Evolutionary conservation across 2,888 invertebrate species (phyloP), one percentile per base, ranked within the genome.

Genomic region (Rhimphoctona megacephalus): DNA sequence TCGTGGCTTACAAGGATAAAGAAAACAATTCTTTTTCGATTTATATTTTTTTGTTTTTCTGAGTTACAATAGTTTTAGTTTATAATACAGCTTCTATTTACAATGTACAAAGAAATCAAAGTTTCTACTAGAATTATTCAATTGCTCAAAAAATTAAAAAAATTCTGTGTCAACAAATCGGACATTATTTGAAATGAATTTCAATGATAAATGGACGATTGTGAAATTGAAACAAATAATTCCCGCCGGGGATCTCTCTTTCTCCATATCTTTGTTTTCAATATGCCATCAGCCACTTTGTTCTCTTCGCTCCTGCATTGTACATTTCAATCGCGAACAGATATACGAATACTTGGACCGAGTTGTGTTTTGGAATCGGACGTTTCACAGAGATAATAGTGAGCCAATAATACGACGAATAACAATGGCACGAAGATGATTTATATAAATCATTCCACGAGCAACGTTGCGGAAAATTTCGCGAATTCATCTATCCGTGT

Each of bases 401-500:
- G 30, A 61, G 30, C 11, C 57, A 57, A 57, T 57, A 57, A 61
- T 30, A 6, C 61, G 6, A 6, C 17, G 61, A 61, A 30, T 61
- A 17, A 61, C 61, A 61, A 61, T 61, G 69, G 22, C 25, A 69
- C 22, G 17, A 25, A 14, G 69, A 46, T 39, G 25, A 69, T 69
- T 69, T 8, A 69, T 43, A 22, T 22, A 46, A 69, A 46, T 43
- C 43, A 25, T 46, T 25, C 25, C 1, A 25, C 17, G 17, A 69
- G 46, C 39, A 43, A 69, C 25, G 17, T 22, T 46, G 46, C 7
- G 14, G 14, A 46, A 69, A 69, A 69, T 69, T 46, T 69, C 6
- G 46, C n/a, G 46, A 46, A 61, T 43, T 46, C 66, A 67, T 39
- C 36, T 11, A 67, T 67, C 30, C 30, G 61, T 46, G 43, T 69